Evolutionary conservation across 2,888 invertebrate genomes (phyloP).

Genomic region (Netelia melanura): DNA sequence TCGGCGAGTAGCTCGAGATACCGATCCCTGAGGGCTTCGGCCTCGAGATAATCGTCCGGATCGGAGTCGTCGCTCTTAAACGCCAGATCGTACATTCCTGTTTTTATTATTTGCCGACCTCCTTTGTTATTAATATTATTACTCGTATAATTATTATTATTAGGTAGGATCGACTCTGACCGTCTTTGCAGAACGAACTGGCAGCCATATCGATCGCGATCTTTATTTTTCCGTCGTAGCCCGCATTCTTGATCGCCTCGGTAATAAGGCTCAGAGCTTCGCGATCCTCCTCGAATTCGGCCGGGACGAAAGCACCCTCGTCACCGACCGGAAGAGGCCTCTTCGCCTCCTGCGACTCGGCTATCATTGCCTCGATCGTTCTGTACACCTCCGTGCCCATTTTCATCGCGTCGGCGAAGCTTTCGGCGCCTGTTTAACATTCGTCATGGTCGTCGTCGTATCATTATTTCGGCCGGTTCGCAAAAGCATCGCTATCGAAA

Average conservation of each 20-base stretch:
- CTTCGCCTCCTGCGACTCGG: constrained; percentile 74
- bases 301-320: constrained; percentile 78
- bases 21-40: constrained; percentile 76
- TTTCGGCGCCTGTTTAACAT: constrained; percentile 76
- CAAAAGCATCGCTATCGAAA: neutral
- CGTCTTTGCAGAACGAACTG: constrained; percentile 79
- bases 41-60: constrained; percentile 78
- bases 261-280: constrained; percentile 76
- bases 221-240: constrained; percentile 79
- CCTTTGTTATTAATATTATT: neutral
- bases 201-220: constrained; percentile 80
- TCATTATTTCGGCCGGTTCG: neutral
- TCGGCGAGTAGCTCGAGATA: constrained; percentile 76
- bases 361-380: constrained; percentile 76
- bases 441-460: neutral
- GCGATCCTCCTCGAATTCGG: constrained; percentile 76
- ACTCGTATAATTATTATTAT: neutral
- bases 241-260: constrained; percentile 78
- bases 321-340: constrained; percentile 75
- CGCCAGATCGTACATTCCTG: constrained; percentile 79
- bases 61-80: constrained; percentile 81
- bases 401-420: constrained; percentile 80
- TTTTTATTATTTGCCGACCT: neutral
- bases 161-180: constrained; percentile 63
- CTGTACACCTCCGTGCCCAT: constrained; percentile 80